phyloP scores from a whole-genome alignment of 2,888 invertebrate species.

The Chrysolina haemoptera region DNA sequence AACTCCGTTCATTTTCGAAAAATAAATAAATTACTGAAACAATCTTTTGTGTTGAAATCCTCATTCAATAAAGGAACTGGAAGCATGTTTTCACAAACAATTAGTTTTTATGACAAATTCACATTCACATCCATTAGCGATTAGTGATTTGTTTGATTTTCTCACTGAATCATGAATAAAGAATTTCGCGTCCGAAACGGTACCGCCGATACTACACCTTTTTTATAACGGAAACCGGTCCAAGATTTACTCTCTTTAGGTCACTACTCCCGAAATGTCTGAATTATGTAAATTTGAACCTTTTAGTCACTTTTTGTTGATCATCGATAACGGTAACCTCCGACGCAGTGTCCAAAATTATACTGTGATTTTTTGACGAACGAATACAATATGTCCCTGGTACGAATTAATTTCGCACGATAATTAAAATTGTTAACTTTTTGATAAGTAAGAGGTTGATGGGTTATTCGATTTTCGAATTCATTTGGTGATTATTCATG shows the following conservation, averaged over 20 bases:
- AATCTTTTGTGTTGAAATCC: too few species aligned
- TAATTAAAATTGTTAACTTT: too few species aligned
- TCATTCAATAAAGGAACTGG: background rate
- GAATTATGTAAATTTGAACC: constrained; percentile 14
- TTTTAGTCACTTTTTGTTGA: constrained; percentile 11
- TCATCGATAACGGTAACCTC: constrained; percentile 8
- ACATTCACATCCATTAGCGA: background rate
- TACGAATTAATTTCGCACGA: constrained; percentile 24
- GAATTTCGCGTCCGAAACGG: constrained; percentile 16
- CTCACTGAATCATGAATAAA: constrained; percentile 17
- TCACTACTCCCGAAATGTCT: constrained; percentile 15
- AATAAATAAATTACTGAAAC: too few species aligned
- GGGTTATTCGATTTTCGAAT: too few species aligned
- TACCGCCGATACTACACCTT: constrained; percentile 6
- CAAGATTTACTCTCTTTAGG: background rate
- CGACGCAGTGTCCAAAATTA: background rate
- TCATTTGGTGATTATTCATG: too few species aligned
- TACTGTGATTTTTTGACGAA: constrained; percentile 6
- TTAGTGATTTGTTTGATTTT: constrained; percentile 19
- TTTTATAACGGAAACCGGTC: constrained; percentile 13
- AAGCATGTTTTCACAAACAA: background rate
- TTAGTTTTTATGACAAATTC: background rate
- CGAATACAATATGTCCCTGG: background rate
- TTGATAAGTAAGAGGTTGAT: background rate
- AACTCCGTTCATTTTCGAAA: too few species aligned